phyloP scores from a whole-genome alignment of 2,797 vertebrate genomes.

The Spea hammondii region DNA sequence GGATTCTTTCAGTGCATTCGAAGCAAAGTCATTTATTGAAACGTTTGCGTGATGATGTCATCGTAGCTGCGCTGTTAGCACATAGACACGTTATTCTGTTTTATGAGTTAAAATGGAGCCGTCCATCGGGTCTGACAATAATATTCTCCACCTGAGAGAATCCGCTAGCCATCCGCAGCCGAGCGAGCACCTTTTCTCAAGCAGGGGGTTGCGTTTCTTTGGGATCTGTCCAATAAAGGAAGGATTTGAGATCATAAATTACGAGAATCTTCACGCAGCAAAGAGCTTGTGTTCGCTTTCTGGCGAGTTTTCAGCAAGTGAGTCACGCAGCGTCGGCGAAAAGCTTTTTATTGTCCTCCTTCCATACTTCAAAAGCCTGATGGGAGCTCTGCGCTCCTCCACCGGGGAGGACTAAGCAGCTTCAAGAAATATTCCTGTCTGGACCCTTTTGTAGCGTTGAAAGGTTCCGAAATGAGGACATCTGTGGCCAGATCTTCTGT shows the following conservation, averaged over 20 bases:
- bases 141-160: no score
- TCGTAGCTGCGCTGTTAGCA: no score
- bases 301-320: constrained; percentile 62
- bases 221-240: constrained; percentile 5
- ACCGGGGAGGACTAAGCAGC: constrained; percentile 33
- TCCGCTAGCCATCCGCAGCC: neutral
- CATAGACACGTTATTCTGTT: no score
- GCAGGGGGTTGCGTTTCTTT: constrained; percentile 12
- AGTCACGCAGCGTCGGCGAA: constrained; percentile 60
- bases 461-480: constrained; percentile 25
- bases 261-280: constrained; percentile 58
- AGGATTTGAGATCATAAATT: constrained; percentile 54
- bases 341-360: constrained; percentile 52
- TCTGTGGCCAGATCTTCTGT: constrained; percentile 21
- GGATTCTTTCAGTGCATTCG: no score
- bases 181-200: constrained; percentile 2
- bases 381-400: constrained; percentile 45
- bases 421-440: constrained; percentile 37
- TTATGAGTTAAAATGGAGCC: no score
- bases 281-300: constrained; percentile 49
- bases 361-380: constrained; percentile 55
- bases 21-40: no score
- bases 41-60: no score
- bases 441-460: neutral
- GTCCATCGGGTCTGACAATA: no score